Evolutionary conservation across 2,113 vertebrate species (phyloP), one percentile per base, ranked within the genome.

Genomic region (Phasianus colchicus): DNA sequence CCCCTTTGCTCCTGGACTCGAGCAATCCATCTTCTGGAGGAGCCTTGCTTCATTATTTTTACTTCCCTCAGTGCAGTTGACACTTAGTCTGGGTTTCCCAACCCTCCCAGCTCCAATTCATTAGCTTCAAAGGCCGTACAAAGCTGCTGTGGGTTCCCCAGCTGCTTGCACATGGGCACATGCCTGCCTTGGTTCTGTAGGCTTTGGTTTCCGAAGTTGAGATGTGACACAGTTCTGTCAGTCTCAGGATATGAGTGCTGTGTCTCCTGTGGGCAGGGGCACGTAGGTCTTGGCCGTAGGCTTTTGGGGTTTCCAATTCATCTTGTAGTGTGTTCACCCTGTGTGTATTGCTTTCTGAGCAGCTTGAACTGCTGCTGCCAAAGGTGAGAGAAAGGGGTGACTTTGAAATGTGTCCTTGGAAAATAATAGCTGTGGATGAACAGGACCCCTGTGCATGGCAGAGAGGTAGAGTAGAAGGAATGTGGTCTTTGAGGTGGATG

Each of bases 211-310:
- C 70, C 60, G 43, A 27, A 81, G 36, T 14, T 15, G 93, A 82
- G 66, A 65, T 60, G 60, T 5, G 22, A 17, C 43, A 43, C 20
- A 81, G 55, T 40, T 88, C 67, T 86, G 89, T 64, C n/a, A 60
- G 42, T 32, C 60, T 78, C 57, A 12, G 24, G 9, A 5, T 30
- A 0, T 3, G 64, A 22, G 47, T 0, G 0, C 0, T 3, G 45
- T 36, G 61, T 43, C 48, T 6, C 30, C 38, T 14, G 30, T 50
- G 16, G 24, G 52, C 24, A 72, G 15, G 38, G 22, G 48, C 48
- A 24, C 6, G 8, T 50, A 50, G 48, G 48, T 8, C 52, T 40
- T 58, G 50, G 22, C 45, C 47, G 12, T 32, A 50, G 45, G 74
- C 40, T 75, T 84, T 64, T 74, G 65, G 47, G 42, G 19, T 30